Evolutionary conservation across 2,113 vertebrate species (phyloP).

Genomic region (Triplophysa rosa): DNA sequence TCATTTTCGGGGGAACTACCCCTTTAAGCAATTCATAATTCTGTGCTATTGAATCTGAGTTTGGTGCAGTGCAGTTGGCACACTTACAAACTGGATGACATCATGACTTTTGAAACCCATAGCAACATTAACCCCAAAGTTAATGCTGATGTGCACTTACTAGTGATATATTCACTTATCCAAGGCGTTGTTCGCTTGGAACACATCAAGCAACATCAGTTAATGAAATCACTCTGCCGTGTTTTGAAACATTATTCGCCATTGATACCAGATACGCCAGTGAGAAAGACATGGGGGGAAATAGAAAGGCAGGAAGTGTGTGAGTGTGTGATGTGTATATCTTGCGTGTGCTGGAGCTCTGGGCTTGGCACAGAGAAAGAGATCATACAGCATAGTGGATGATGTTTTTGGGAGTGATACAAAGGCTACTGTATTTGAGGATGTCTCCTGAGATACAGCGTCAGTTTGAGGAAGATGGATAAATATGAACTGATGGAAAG

Average conservation of each 20-base stretch:
- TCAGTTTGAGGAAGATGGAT: slow-evolving; percentile 62
- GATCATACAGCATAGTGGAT: slow-evolving; percentile 48
- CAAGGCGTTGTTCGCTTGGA: background rate
- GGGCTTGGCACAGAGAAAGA: slow-evolving; percentile 36
- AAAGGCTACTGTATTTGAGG: slow-evolving; percentile 56
- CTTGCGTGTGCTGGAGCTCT: slow-evolving; percentile 35
- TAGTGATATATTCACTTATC: slow-evolving; percentile 3
- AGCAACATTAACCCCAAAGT: background rate
- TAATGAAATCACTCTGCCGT: slow-evolving; percentile 10
- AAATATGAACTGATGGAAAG: slow-evolving; percentile 70
- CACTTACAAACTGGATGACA: background rate
- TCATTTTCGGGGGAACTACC: too few relatives aligned
- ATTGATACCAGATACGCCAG: too few relatives aligned
- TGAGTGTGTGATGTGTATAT: slow-evolving; percentile 23
- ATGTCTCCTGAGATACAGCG: slow-evolving; percentile 49
- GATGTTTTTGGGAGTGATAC: slow-evolving; percentile 55
- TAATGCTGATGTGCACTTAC: background rate
- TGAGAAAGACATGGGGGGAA: slow-evolving; percentile 26
- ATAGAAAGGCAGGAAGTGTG: slow-evolving; percentile 38
- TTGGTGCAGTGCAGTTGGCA: background rate
- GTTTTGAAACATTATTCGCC: slow-evolving; percentile 8
- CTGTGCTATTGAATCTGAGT: slow-evolving; percentile 3
- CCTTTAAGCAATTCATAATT: background rate
- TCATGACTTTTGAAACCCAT: background rate
- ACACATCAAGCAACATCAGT: slow-evolving; percentile 30